Evolutionary conservation across 2,888 invertebrate species (phyloP), one percentile per base, ranked within the genome.

Genomic region (Azorinus chamasolen): DNA sequence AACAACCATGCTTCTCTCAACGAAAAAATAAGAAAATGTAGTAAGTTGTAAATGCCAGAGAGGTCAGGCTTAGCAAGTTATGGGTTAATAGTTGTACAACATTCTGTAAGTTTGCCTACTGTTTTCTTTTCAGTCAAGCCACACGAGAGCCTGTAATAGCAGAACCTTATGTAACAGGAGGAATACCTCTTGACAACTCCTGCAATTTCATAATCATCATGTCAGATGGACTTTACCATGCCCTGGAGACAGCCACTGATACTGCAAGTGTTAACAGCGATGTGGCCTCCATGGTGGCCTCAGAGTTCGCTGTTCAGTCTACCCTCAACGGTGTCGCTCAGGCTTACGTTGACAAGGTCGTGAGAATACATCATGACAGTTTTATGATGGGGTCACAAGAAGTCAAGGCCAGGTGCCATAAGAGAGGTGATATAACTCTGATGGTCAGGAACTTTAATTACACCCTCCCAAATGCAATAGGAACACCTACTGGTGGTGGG

Each of bases 381-480:
- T 96, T 95, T 90, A 95, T 96, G 93, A 95, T 89, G 45, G 90
- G 86, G 10, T 76, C 77, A 6, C 87, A 74, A 24, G 85, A 85
- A 45, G 79, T 83, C 20, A 90, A 89, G 70, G 78, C 62, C 20
- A 71, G 86, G 59, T 93, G 93, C 71, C 93, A 93, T 63, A 95
- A 96, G 48, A 95, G 97, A 41, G 97, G 97, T 18, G 97, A 97
- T 87, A 96, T 97, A 90, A 97, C 97, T 0, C 94, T 98, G 22
- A 92, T 98, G 0, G 96, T 98, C 63, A 94, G 97, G 50, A 97
- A 97, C 92, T 97, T 98, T 87, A 97, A 96, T 89, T 97, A 96
- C 88, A 95, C 96, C 0, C 93, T 97, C 22, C 95, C 96, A 0
- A 95, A 95, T 81, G 95, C 95, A 0, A 93, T 94, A 18, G 87